Evolutionary conservation across 2,113 vertebrate genomes (phyloP).

Genomic region (Cottus gobio): DNA sequence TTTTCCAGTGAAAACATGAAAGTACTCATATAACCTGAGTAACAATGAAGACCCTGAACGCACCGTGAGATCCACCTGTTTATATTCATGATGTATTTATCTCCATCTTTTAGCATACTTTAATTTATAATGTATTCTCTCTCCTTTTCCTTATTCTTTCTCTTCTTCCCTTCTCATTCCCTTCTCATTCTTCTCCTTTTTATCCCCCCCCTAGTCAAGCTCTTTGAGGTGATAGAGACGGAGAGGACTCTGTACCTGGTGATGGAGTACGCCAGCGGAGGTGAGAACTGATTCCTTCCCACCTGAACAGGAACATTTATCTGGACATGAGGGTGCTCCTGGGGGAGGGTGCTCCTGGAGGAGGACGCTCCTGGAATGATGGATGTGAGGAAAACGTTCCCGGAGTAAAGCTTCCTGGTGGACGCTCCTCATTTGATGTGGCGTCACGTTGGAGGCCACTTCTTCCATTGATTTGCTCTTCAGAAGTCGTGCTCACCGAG

Average conservation of each 20-base stretch:
- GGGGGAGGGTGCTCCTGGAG: neutral
- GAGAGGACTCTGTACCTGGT: slow-evolving; percentile 98
- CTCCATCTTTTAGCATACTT: slow-evolving; percentile 26
- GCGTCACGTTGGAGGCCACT: neutral
- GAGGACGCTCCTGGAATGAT: neutral
- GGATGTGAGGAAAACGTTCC: neutral
- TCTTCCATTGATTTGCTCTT: slow-evolving; percentile 36
- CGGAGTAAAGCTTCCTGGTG: neutral
- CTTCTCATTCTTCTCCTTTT: too few relatives aligned
- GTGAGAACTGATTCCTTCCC: slow-evolving; percentile 79
- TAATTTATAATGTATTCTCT: slow-evolving; percentile 23
- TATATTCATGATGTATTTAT: too few relatives aligned
- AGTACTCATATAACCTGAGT: too few relatives aligned
- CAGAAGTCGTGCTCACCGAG: neutral
- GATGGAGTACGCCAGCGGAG: slow-evolving; percentile 98
- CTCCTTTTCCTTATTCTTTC: neutral
- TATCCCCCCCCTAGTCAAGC: slow-evolving; percentile 85
- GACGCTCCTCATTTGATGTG: slow-evolving; percentile 13
- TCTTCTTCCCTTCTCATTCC: neutral
- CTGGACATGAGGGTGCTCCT: too few relatives aligned
- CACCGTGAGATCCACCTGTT: too few relatives aligned
- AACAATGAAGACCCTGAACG: too few relatives aligned
- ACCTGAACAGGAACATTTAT: too few relatives aligned
- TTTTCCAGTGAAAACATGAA: too few relatives aligned
- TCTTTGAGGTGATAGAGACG: slow-evolving; percentile 98